Evolutionary conservation across 2,888 invertebrate species (phyloP).

Genomic region (Endotricha flammealis): DNA sequence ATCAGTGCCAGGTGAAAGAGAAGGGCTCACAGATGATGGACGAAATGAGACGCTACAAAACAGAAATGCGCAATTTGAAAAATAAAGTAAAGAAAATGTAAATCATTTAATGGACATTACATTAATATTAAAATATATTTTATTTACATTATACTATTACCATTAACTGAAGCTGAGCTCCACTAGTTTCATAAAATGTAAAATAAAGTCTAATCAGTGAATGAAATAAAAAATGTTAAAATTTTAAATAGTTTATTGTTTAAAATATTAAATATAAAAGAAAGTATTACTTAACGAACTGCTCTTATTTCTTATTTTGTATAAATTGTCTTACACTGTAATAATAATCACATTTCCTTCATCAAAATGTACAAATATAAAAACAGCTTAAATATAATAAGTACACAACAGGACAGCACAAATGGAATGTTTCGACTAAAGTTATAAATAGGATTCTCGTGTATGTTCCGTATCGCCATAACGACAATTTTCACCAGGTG

Average conservation of each 20-base stretch:
- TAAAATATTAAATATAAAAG: conserved; percentile 52
- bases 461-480: neutral
- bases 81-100: conserved; percentile 65
- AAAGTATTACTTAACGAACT: conserved; percentile 43
- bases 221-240: conserved; percentile 20
- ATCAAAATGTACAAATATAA: conserved; percentile 71
- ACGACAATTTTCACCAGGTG: conserved; percentile 29
- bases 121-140: neutral
- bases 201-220: conserved; percentile 6
- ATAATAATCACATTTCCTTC: conserved; percentile 54
- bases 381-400: conserved; percentile 46
- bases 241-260: conserved; percentile 54
- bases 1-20: conserved; percentile 61
- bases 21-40: conserved; percentile 67
- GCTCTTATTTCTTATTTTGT: conserved; percentile 31
- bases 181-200: no score
- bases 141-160: no score
- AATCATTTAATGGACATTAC: conserved; percentile 12
- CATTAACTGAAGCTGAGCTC: no score
- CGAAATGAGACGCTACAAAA: conserved; percentile 70
- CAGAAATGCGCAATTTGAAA: conserved; percentile 69
- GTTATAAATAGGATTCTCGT: conserved; percentile 2
- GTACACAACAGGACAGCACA: conserved; percentile 72
- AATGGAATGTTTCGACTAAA: conserved; percentile 56
- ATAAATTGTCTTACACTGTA: conserved; percentile 37